Evolutionary conservation across 2,888 invertebrate genomes (phyloP).

Genomic region (Sisyra terminalis): DNA sequence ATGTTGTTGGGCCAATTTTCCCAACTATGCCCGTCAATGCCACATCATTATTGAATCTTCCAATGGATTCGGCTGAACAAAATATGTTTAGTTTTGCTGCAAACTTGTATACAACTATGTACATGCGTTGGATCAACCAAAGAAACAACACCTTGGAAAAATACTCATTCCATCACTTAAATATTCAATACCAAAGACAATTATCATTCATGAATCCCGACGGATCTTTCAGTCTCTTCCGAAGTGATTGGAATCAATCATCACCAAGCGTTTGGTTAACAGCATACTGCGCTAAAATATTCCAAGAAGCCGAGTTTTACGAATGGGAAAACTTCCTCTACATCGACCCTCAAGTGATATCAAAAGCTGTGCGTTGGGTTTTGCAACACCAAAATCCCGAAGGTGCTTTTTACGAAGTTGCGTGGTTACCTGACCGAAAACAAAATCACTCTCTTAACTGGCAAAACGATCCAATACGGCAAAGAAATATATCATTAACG

Average conservation of each 20-base stretch:
- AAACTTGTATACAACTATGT: constrained; percentile 78
- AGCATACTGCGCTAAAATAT: constrained; percentile 72
- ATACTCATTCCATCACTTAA: constrained; percentile 73
- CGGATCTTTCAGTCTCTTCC: constrained; percentile 81
- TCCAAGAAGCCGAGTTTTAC: constrained; percentile 86
- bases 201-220: constrained; percentile 80
- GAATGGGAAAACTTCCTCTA: constrained; percentile 96
- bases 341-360: constrained; percentile 77
- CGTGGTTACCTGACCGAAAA: constrained; percentile 78
- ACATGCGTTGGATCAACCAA: constrained; percentile 83
- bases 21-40: constrained; percentile 87
- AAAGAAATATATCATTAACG: constrained; percentile 76
- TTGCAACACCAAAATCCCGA: constrained; percentile 67
- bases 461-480: constrained; percentile 33
- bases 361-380: constrained; percentile 73
- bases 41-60: constrained; percentile 58
- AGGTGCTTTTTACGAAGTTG: constrained; percentile 80
- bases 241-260: constrained; percentile 88
- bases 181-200: constrained; percentile 78
- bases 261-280: constrained; percentile 84
- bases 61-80: constrained; percentile 88
- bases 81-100: constrained; percentile 95
- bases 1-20: constrained; percentile 85
- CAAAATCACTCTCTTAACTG: constrained; percentile 56
- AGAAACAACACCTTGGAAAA: constrained; percentile 65